Evolutionary conservation across 2,888 invertebrate species (phyloP).

Genomic region (Tipula vernalis): DNA sequence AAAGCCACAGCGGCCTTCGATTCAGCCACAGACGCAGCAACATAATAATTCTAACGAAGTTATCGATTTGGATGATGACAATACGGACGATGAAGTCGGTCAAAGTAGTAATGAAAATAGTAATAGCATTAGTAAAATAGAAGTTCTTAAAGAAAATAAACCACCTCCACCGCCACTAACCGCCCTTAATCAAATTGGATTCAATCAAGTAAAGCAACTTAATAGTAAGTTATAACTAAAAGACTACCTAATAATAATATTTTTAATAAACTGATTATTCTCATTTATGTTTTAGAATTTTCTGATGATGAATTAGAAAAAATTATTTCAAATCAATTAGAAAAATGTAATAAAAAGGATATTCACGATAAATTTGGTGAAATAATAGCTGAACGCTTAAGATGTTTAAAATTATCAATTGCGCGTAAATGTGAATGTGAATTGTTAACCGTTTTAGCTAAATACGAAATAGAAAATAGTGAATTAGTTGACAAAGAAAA

Average conservation of each 20-base stretch:
- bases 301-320: slow-evolving; percentile 7
- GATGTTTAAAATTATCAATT: background rate
- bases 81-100: background rate
- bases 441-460: background rate
- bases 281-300: background rate
- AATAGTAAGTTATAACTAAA: background rate
- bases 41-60: background rate
- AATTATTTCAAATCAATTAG: background rate
- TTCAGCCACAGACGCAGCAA: background rate
- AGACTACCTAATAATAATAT: background rate
- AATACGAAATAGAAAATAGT: slow-evolving; percentile 5
- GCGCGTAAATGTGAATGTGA: slow-evolving; percentile 6
- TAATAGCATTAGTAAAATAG: background rate
- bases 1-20: background rate
- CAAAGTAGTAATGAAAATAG: background rate
- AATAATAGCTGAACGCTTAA: background rate
- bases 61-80: slow-evolving; percentile 6
- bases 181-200: background rate
- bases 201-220: background rate
- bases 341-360: background rate
- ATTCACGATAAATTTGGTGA: background rate
- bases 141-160: background rate
- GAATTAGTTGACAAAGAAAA: background rate
- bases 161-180: background rate
- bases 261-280: background rate